These are phyloP conservation scores for Hydrozoanthus gracilis DNA, from an alignment of 92 coral and sea anemone genomes.

Conservation along the genomic window DNA sequence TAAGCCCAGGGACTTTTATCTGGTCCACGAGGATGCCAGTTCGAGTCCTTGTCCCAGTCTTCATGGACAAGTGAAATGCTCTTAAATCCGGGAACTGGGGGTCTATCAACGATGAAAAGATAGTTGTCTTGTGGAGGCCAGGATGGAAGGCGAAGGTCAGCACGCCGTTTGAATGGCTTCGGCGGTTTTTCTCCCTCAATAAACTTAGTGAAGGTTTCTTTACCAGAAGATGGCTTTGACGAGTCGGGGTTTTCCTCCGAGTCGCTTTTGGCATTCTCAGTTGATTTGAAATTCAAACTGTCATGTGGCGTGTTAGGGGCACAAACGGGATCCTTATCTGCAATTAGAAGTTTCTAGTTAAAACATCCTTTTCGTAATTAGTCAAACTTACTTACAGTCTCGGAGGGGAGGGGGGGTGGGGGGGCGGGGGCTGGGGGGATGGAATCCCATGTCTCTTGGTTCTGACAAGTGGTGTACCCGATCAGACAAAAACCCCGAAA, in stretches of 20 bases:
- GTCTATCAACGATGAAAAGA: slow-evolving; percentile 17
- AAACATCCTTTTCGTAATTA: neutral
- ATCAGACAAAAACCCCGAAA: too few species aligned
- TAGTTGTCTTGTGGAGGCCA: slow-evolving; percentile 44
- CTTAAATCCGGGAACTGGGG: slow-evolving; percentile 4
- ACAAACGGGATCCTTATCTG: neutral
- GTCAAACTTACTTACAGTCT: too few species aligned
- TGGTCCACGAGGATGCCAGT: neutral
- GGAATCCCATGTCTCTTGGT: too few species aligned
- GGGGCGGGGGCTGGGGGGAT: too few species aligned
- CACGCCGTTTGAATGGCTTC: slow-evolving; percentile 24
- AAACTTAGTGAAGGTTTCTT: neutral
- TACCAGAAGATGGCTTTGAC: neutral
- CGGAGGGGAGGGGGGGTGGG: too few species aligned
- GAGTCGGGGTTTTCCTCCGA: neutral
- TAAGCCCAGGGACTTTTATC: slow-evolving; percentile 37
- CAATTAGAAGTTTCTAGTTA: neutral
- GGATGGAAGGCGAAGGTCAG: slow-evolving; percentile 25
- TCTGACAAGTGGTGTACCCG: too few species aligned
- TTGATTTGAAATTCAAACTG: neutral
- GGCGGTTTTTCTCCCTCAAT: neutral
- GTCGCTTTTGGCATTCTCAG: neutral
- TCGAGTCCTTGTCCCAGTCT: slow-evolving; percentile 1
- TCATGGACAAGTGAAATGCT: slow-evolving; percentile 41
- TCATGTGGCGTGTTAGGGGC: neutral